Percentiles rank a stretch among this genome's conserved stretches.
Evolutionary conservation across 2,113 vertebrate species (phyloP).

Genomic region (Scopus umbretta): DNA sequence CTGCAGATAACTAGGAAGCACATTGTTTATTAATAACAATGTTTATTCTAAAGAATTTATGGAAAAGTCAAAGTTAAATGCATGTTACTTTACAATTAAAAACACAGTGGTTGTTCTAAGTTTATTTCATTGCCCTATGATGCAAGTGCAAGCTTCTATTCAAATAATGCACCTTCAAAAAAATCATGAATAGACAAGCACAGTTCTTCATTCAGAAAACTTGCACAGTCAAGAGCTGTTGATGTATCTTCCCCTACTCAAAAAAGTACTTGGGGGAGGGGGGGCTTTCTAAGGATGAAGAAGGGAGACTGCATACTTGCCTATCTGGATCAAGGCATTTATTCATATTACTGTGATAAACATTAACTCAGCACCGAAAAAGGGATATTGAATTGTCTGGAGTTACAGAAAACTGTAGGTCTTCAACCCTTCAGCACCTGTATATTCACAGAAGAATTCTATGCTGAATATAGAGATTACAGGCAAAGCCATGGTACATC

Average conservation of each 20-base stretch:
- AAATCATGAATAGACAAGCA: not conserved
- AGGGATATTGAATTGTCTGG: not conserved
- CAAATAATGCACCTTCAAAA: not conserved
- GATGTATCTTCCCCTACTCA: not conserved
- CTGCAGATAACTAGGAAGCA: not conserved
- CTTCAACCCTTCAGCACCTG: not conserved
- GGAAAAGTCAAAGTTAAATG: not conserved
- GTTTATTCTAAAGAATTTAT: not conserved
- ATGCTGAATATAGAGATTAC: not conserved
- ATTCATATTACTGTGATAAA: not conserved
- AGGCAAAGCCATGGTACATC: not conserved
- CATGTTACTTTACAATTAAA: not conserved
- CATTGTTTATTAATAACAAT: not conserved
- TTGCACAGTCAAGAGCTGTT: not conserved
- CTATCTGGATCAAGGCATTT: not conserved
- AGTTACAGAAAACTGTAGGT: not conserved
- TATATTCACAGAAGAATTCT: not conserved
- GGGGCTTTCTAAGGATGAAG: not conserved
- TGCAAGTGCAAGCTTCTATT: not conserved
- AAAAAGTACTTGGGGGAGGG: not conserved
- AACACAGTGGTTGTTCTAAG: not conserved
- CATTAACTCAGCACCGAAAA: not conserved
- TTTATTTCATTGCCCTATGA: not conserved
- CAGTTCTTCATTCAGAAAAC: not conserved
- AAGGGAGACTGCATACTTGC: not conserved